Percentiles rank a stretch among this genome's conserved stretches.
These are phyloP conservation scores for Falcaria lacertinaria DNA, from an alignment of 2,888 invertebrate genomes.

Conservation along the genomic window DNA sequence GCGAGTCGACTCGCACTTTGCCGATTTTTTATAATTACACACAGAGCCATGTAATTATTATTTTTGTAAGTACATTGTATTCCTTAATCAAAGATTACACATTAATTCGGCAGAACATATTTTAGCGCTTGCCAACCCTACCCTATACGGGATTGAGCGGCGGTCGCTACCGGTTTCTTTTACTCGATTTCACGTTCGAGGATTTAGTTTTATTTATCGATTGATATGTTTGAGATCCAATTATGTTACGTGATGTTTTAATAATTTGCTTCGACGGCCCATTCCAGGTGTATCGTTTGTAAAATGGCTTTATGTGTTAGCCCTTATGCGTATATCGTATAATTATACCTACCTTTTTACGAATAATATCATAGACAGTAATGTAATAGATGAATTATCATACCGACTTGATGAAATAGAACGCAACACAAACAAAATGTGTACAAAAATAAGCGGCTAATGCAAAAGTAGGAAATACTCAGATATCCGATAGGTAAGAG, in stretches of 20 bases:
- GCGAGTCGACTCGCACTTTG: too few relatives aligned
- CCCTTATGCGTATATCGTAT: too few relatives aligned
- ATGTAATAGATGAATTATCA: too few relatives aligned
- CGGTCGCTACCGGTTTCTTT: slow-evolving; percentile 28
- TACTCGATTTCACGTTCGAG: slow-evolving; percentile 12
- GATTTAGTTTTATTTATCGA: slow-evolving; percentile 1
- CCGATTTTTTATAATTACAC: too few relatives aligned
- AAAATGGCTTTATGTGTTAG: too few relatives aligned
- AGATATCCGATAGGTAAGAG: slow-evolving; percentile 50
- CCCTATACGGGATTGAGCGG: neutral
- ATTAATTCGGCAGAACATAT: too few relatives aligned
- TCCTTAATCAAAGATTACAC: too few relatives aligned
- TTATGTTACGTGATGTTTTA: neutral
- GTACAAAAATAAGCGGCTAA: slow-evolving; percentile 39
- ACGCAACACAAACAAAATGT: slow-evolving; percentile 12
- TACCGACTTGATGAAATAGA: neutral
- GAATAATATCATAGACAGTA: too few relatives aligned
- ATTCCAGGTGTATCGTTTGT: neutral
- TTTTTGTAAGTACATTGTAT: too few relatives aligned
- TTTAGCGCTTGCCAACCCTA: slow-evolving; percentile 11
- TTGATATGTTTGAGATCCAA: slow-evolving; percentile 1
- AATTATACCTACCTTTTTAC: too few relatives aligned
- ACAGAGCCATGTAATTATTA: too few relatives aligned
- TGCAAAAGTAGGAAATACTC: slow-evolving; percentile 39
- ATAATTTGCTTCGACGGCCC: neutral